Evolutionary conservation across 30 jellyfish, hydroid and myxozoan species (phyloP).

Genomic region (Nemopilema nomurai): DNA sequence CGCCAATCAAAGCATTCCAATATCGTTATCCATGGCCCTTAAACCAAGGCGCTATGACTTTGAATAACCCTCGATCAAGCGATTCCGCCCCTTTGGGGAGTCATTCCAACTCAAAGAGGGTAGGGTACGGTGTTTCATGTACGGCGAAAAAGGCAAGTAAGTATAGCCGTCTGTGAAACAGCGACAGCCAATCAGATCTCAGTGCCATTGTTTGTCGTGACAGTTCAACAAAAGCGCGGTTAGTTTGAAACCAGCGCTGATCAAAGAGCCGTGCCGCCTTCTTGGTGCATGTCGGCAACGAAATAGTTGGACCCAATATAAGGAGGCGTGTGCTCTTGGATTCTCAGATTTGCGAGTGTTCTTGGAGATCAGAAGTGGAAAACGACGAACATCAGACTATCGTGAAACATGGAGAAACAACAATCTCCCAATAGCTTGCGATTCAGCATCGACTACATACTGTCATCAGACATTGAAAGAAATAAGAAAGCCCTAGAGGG

Average conservation of each 20-base stretch:
- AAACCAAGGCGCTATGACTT: constrained; percentile 21
- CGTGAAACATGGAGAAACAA: neutral
- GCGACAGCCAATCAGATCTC: too few species aligned
- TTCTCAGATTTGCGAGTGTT: neutral
- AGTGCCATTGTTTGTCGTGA: neutral
- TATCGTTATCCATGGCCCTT: neutral
- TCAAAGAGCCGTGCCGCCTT: too few species aligned
- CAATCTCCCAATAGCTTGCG: neutral
- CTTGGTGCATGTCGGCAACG: too few species aligned
- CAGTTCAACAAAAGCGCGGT: neutral
- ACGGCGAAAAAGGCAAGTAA: neutral
- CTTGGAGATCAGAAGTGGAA: neutral
- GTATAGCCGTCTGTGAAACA: too few species aligned
- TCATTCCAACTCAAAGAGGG: too few species aligned
- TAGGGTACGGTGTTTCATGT: neutral
- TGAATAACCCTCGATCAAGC: neutral
- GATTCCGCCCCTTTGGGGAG: neutral
- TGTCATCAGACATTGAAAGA: constrained; percentile 22
- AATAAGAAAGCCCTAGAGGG: neutral
- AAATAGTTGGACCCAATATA: too few species aligned
- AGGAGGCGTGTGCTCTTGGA: too few species aligned
- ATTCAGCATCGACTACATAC: constrained; percentile 5
- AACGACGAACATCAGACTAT: neutral
- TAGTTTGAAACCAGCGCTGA: neutral
- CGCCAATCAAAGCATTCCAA: neutral